Conservation (phyloP, 2,888 invertebrate genomes). For the Erynnis tages region DNA sequence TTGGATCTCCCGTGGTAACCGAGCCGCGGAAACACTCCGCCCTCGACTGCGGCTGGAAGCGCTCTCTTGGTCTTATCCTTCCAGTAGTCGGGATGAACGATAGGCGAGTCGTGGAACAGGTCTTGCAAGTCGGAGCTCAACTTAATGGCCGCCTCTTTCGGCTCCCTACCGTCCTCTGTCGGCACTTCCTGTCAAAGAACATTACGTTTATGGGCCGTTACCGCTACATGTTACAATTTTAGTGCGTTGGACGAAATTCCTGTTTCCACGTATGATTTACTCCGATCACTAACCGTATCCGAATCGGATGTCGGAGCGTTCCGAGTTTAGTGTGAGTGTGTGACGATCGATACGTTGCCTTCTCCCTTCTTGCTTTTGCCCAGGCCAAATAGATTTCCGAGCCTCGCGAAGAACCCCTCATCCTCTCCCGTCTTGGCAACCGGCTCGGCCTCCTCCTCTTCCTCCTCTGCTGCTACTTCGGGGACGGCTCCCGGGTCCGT, state of each 20-base stretch:
- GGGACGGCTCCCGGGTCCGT: constrained; percentile 7
- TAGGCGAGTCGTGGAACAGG: constrained; percentile 55
- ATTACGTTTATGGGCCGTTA: constrained; percentile 35
- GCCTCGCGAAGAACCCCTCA: constrained; percentile 48
- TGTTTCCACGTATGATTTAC: constrained; percentile 1
- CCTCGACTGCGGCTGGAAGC: constrained; percentile 32
- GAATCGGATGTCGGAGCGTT: too few species aligned
- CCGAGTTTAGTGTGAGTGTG: background rate
- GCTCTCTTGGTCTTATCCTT: constrained; percentile 47
- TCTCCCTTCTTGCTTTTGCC: constrained; percentile 46
- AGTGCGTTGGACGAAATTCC: constrained; percentile 72
- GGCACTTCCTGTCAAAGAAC: constrained; percentile 66
- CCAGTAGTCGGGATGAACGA: constrained; percentile 66
- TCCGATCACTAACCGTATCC: too few species aligned
- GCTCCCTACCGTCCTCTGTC: constrained; percentile 45
- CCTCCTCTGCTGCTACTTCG: constrained; percentile 32
- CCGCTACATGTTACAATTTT: constrained; percentile 29
- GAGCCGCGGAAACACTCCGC: constrained; percentile 48
- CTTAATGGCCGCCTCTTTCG: constrained; percentile 37
- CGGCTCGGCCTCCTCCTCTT: constrained; percentile 35
- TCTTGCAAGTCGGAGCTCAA: constrained; percentile 42
- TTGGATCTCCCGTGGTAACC: constrained; percentile 67
- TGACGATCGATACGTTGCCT: constrained; percentile 46
- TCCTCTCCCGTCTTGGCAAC: constrained; percentile 35
- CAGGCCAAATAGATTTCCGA: constrained; percentile 57